Evolutionary conservation across 2,113 vertebrate genomes (phyloP).

Genomic region (Mohoua ochrocephala): DNA sequence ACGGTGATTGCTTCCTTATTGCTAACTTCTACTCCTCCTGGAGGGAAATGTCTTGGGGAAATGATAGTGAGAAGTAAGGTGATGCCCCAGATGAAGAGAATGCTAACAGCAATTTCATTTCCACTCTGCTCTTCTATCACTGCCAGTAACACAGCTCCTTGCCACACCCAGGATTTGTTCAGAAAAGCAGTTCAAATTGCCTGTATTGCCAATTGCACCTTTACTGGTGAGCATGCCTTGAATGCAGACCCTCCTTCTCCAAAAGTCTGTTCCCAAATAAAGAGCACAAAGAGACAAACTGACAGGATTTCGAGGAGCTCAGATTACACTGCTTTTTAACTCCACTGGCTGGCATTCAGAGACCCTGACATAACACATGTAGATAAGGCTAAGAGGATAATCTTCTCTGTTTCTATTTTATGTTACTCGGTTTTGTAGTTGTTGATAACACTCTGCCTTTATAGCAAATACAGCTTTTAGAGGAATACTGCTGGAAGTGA

Average conservation of each 20-base stretch:
- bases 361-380: not conserved
- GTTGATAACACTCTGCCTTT: not conserved
- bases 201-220: not conserved
- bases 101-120: not conserved
- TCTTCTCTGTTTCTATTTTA: not conserved
- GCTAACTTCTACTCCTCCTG: not conserved
- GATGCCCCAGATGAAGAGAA: not conserved
- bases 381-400: not conserved
- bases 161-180: not conserved
- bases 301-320: not conserved
- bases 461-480: not conserved
- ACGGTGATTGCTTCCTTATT: not conserved
- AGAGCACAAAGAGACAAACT: not conserved
- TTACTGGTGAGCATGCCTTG: not conserved
- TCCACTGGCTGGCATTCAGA: not conserved
- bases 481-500: not conserved
- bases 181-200: not conserved
- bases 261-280: not conserved
- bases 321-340: not conserved
- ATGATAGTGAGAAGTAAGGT: not conserved
- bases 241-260: not conserved
- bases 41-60: not conserved
- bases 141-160: not conserved
- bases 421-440: not conserved
- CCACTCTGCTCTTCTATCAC: not conserved